phyloP scores from a whole-genome alignment of 2,797 vertebrate genomes.

The Hirundo rustica region DNA sequence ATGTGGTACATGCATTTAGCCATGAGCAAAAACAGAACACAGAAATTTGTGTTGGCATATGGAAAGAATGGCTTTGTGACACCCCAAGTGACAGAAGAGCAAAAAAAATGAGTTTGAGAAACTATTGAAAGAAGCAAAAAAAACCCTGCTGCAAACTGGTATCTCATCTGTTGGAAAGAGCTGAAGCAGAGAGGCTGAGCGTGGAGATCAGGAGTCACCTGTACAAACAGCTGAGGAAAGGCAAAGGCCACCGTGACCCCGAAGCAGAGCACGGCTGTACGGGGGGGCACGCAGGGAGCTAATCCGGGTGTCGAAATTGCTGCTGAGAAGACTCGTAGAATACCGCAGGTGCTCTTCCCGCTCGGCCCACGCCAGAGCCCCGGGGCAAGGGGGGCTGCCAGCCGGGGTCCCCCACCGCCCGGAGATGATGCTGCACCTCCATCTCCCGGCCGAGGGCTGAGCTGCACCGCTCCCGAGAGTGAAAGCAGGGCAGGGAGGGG shows the following conservation, averaged over 20 bases:
- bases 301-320: background rate
- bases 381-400: background rate
- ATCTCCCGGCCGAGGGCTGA: slow-evolving; percentile 17
- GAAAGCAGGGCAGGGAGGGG: background rate
- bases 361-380: background rate
- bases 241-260: background rate
- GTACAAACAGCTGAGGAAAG: background rate
- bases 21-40: background rate
- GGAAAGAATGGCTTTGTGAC: background rate
- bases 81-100: background rate
- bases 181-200: background rate
- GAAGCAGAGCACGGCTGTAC: background rate
- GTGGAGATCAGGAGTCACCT: background rate
- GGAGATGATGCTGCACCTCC: background rate
- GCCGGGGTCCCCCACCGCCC: background rate
- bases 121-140: background rate
- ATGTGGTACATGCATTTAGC: background rate
- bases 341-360: accelerated
- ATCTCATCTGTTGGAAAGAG: background rate
- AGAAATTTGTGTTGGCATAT: background rate
- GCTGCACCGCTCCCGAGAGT: background rate
- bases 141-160: background rate
- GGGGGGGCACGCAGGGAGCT: background rate
- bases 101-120: background rate
- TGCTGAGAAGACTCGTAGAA: background rate